These are phyloP conservation scores for Euglossa dilemma DNA, from an alignment of 1,140 invertebrate species.

Conservation along the genomic window DNA sequence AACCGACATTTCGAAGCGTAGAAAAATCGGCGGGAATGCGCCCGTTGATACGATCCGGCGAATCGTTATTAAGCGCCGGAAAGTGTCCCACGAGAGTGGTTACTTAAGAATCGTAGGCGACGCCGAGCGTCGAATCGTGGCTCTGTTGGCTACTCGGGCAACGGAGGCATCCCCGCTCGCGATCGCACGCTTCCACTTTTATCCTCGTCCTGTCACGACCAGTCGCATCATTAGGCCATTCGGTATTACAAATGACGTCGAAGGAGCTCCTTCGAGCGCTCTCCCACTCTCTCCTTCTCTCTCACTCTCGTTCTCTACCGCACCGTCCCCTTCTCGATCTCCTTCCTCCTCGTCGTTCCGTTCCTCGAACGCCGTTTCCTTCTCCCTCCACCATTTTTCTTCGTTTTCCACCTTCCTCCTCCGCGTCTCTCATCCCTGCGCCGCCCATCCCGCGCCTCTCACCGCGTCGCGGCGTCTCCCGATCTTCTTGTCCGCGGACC, in stretches of 20 bases:
- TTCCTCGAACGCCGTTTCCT: too few relatives aligned
- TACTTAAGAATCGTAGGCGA: conserved; percentile 49
- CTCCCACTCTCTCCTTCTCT: conserved; percentile 39
- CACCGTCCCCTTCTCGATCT: not conserved
- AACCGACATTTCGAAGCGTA: not conserved
- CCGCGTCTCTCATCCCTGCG: conserved; percentile 2
- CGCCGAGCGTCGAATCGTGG: not conserved
- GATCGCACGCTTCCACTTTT: conserved; percentile 61
- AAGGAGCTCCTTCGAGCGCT: conserved; percentile 45
- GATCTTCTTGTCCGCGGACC: not conserved
- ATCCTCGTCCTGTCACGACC: conserved; percentile 69
- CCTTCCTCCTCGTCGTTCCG: not conserved
- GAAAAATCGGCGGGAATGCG: conserved; percentile 21
- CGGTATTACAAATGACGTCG: conserved; percentile 73
- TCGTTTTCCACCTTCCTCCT: not conserved
- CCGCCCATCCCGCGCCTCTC: not conserved
- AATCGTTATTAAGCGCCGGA: conserved; percentile 51
- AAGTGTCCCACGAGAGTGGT: conserved; percentile 33
- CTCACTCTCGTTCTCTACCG: not conserved
- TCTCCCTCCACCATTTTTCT: not conserved
- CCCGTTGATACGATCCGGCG: conserved; percentile 51
- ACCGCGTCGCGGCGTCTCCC: not conserved
- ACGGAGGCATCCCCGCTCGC: not conserved
- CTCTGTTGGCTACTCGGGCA: not conserved
- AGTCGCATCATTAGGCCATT: conserved; percentile 72